phyloP scores from a whole-genome alignment of 2,797 vertebrate genomes.

The Semotilus atromaculatus region DNA sequence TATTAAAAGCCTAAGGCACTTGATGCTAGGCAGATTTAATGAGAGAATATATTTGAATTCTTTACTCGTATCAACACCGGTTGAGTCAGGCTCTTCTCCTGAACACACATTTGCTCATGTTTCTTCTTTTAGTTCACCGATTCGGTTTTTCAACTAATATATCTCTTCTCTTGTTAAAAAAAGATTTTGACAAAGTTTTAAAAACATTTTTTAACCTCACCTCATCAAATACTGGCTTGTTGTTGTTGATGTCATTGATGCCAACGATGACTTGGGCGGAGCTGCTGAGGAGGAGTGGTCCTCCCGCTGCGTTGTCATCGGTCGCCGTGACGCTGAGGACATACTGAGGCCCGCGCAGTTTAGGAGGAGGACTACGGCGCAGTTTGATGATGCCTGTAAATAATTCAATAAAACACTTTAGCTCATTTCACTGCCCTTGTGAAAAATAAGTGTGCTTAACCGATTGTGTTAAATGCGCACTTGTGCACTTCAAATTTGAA shows the following conservation, averaged over 20 bases:
- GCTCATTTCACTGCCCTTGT: not conserved
- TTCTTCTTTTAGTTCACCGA: not conserved
- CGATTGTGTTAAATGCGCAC: not conserved
- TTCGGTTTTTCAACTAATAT: not conserved
- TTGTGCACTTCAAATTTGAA: not conserved
- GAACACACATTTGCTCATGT: not conserved
- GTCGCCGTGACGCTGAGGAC: constrained; percentile 86
- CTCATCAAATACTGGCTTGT: constrained; percentile 88
- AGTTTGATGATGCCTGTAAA: constrained; percentile 86
- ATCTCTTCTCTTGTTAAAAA: not conserved
- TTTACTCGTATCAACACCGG: constrained; percentile 1
- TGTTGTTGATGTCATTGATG: constrained; percentile 90
- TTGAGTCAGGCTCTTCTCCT: not conserved
- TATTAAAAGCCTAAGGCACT: constrained; percentile 37
- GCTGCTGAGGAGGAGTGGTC: constrained; percentile 84
- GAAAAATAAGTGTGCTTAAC: not conserved
- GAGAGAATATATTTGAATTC: constrained; percentile 38
- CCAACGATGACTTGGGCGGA: constrained; percentile 88
- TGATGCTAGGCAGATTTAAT: constrained; percentile 38
- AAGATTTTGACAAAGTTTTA: not conserved
- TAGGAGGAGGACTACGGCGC: constrained; percentile 80
- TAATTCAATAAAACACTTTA: constrained; percentile 23
- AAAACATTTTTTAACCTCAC: constrained; percentile 65
- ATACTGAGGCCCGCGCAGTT: constrained; percentile 81
- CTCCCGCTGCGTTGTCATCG: constrained; percentile 86